Conservation (phyloP, 2,113 vertebrate genomes). For the Isurus oxyrinchus region DNA sequence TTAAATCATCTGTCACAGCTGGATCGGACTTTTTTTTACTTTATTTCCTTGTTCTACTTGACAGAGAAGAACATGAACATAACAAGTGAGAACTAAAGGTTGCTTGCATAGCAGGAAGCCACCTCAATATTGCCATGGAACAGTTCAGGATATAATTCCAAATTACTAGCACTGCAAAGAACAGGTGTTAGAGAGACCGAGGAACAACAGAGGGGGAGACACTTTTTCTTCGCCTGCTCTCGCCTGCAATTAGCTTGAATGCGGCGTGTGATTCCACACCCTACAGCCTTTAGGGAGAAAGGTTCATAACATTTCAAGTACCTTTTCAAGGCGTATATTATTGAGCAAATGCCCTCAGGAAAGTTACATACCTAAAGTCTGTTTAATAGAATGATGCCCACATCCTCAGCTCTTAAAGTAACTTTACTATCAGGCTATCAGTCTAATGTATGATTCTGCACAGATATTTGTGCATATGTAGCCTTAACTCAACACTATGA, state of each 20-base stretch:
- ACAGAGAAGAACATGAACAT: neutral
- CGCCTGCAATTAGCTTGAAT: constrained; percentile 2
- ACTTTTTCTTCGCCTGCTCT: neutral
- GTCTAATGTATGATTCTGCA: neutral
- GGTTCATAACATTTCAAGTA: neutral
- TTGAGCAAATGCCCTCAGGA: neutral
- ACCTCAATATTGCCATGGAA: neutral
- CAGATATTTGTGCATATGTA: neutral
- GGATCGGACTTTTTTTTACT: neutral
- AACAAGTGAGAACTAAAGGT: neutral
- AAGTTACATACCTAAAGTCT: neutral
- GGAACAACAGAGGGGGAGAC: neutral
- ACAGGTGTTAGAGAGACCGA: neutral
- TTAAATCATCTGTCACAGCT: constrained; percentile 33
- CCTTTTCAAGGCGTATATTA: constrained; percentile 1
- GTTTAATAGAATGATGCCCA: neutral
- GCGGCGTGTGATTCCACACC: neutral
- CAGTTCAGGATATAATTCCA: neutral
- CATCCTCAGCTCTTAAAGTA: neutral
- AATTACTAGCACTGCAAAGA: neutral
- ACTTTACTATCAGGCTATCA: neutral
- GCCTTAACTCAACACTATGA: neutral
- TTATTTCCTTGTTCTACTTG: constrained; percentile 36
- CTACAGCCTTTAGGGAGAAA: neutral
- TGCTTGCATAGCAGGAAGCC: neutral